Percentiles rank a stretch among this genome's conserved stretches.
Evolutionary conservation across 2,888 invertebrate genomes (phyloP).

Genomic region (Chouioia cunea): DNA sequence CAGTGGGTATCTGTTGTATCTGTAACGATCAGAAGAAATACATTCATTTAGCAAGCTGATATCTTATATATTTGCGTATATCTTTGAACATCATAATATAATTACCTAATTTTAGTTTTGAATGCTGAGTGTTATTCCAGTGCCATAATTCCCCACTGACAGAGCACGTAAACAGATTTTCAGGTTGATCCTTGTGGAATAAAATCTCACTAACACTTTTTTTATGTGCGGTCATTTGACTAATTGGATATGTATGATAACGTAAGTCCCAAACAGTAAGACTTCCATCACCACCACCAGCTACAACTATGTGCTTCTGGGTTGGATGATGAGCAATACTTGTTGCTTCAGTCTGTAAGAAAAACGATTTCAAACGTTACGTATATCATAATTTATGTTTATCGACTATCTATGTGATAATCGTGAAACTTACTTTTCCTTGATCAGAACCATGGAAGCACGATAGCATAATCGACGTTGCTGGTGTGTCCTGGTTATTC

Average conservation of each 20-base stretch:
- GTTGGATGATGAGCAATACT: conserved; percentile 87
- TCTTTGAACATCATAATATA: too few species aligned
- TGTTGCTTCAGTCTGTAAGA: conserved; percentile 76
- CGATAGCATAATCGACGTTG: conserved; percentile 77
- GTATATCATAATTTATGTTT: conserved; percentile 20
- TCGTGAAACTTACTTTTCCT: conserved; percentile 56
- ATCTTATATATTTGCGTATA: conserved; percentile 33
- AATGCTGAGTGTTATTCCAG: conserved; percentile 76
- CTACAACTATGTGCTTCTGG: conserved; percentile 86
- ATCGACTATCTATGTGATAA: background rate
- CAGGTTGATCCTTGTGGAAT: conserved; percentile 88
- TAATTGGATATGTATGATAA: conserved; percentile 85
- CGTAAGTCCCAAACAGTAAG: conserved; percentile 92
- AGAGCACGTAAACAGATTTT: conserved; percentile 86
- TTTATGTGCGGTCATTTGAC: conserved; percentile 83
- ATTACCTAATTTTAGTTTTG: conserved; percentile 63
- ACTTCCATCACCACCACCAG: conserved; percentile 89
- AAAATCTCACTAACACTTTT: conserved; percentile 86
- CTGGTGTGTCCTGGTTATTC: conserved; percentile 74
- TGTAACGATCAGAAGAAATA: conserved; percentile 57
- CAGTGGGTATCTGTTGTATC: conserved; percentile 68
- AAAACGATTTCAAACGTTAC: conserved; percentile 11
- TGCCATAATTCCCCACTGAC: conserved; percentile 89
- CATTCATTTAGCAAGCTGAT: conserved; percentile 69
- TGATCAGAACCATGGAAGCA: conserved; percentile 72